These are phyloP conservation scores for Formicarius rufipectus DNA, from an alignment of 2,113 vertebrate species.

Conservation along the genomic window DNA sequence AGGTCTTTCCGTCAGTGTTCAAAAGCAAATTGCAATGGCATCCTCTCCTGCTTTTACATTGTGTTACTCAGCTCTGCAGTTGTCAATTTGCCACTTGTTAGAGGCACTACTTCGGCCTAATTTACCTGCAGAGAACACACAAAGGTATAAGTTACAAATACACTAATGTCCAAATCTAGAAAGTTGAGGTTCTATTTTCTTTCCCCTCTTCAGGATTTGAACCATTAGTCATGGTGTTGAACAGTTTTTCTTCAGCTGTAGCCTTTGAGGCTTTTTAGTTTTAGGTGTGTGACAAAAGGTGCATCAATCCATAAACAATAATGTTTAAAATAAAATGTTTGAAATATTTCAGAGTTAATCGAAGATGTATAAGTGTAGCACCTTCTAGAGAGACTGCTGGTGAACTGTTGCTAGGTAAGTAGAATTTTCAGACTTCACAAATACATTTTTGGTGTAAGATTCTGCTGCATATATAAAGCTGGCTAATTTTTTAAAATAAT, in stretches of 20 bases:
- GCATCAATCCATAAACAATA: neutral
- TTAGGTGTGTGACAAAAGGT: neutral
- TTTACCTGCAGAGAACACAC: neutral
- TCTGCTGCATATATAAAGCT: neutral
- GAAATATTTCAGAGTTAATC: slow-evolving; percentile 84
- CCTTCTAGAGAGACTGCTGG: slow-evolving; percentile 95
- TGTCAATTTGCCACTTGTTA: neutral
- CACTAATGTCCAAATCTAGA: neutral
- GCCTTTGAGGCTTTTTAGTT: neutral
- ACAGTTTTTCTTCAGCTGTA: neutral
- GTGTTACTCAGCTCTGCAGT: neutral
- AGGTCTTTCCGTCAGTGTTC: neutral
- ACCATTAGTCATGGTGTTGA: neutral
- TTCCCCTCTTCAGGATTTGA: neutral
- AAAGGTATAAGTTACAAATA: neutral
- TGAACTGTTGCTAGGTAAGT: slow-evolving; percentile 90
- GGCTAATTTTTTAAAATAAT: neutral
- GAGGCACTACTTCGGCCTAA: neutral
- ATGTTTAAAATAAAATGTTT: neutral
- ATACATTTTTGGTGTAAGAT: neutral
- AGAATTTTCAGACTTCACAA: neutral
- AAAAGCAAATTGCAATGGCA: neutral
- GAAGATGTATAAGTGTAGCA: slow-evolving; percentile 92
- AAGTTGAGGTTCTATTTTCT: neutral
- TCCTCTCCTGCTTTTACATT: neutral